Conservation (phyloP, 2,113 vertebrate genomes). For the Lynx canadensis region DNA sequence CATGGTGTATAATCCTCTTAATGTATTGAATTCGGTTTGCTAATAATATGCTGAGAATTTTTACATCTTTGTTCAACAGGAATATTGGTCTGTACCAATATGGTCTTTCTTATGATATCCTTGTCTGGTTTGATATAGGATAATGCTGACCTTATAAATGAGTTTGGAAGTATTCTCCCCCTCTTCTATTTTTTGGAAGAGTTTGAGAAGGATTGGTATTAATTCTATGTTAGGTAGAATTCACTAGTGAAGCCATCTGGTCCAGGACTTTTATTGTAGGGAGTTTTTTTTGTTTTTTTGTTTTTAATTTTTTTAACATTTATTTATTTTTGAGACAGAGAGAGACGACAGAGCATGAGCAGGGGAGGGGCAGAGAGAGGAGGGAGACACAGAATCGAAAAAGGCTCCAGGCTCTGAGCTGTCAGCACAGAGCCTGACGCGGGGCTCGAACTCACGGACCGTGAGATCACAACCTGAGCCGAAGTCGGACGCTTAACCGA, state of each 20-base stretch:
- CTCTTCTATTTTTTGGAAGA: not conserved
- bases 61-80: not conserved
- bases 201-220: not conserved
- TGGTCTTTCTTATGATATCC: not conserved
- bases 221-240: not conserved
- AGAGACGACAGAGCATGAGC: too few species aligned
- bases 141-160: not conserved
- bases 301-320: too few species aligned
- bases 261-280: not conserved
- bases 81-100: not conserved
- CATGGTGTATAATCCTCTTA: not conserved
- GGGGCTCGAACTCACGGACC: too few species aligned
- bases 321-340: too few species aligned
- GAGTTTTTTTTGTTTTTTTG: not conserved
- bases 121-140: not conserved
- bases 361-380: too few species aligned
- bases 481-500: too few species aligned
- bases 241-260: not conserved
- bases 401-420: too few species aligned
- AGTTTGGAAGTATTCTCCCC: not conserved
- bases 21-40: not conserved
- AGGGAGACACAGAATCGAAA: too few species aligned
- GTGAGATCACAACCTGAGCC: too few species aligned
- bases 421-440: too few species aligned
- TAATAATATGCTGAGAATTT: not conserved